Evolutionary conservation across 2,888 invertebrate genomes (phyloP), one percentile per base, ranked within the genome.

Genomic region (Aphidius colemani): DNA sequence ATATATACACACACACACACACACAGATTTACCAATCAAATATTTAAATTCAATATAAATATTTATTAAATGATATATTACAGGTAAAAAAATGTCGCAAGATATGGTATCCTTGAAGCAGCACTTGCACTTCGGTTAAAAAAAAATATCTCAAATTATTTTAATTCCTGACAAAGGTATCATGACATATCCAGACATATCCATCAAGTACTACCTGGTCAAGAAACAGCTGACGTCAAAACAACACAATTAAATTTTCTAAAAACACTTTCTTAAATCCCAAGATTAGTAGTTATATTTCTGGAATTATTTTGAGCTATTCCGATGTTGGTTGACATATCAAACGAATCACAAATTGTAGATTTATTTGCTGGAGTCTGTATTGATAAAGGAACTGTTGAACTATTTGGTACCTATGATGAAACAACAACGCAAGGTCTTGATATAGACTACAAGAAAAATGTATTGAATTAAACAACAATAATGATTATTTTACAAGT

Each of bases 241-340:
- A 13, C 7, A 39, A 18, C 10, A 48, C 13, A n/a, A 10, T 40
- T 6, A 46, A 13, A 6, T 11, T n/a, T 6, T 30, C 6, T 11
- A 44, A 56, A 8, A 58, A 44, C 58, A 62, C 67, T 59, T 43
- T 67, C 45, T 53, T 71, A 70, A 61, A 69, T 72, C 59, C 59
- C 18, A 70, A 74, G 53, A 68, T 85, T 58, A 78, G 79, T 8
- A 76, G 85, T 64, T 81, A 86, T 80, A 86, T 90, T 74, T 88
- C 87, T 67, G 89, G 89, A 40, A 88, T 89, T 45, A 89, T 90
- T 70, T 79, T 90, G 62, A 89, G 86, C 78, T 86, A 88, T 70
- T 89, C 90, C 78, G 89, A 89, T 3, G 81, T 86, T 88, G 78
- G 89, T 90, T 78, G 87, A 86, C 74, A 81, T 86, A n/a, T 85